Conservation (phyloP, 1,140 invertebrate genomes). For the Drosophila mauritiana region DNA sequence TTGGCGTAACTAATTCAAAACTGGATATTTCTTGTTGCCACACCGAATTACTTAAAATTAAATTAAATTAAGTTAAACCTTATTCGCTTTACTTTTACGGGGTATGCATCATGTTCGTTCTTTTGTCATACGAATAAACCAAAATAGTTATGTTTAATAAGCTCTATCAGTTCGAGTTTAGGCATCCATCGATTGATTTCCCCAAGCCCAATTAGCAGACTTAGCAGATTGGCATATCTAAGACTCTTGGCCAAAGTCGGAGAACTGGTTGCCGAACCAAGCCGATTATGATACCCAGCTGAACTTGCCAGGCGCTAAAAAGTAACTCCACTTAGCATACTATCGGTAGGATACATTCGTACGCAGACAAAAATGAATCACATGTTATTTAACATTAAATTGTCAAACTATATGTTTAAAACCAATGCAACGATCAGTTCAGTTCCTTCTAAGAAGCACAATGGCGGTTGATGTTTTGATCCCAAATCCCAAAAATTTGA, state of each 20-base stretch:
- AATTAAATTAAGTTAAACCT: constrained; percentile 5
- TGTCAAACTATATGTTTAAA: too few relatives aligned
- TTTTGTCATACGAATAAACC: not conserved
- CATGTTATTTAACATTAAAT: not conserved
- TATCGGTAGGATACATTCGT: not conserved
- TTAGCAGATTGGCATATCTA: constrained; percentile 14
- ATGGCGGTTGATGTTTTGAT: too few relatives aligned
- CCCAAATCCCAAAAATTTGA: too few relatives aligned
- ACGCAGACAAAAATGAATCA: not conserved
- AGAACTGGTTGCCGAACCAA: constrained; percentile 32
- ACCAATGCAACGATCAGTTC: too few relatives aligned
- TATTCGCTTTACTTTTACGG: not conserved
- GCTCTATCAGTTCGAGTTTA: not conserved
- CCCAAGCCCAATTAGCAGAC: constrained; percentile 30
- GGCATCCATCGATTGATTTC: constrained; percentile 21
- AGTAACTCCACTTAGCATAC: constrained; percentile 18
- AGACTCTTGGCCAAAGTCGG: constrained; percentile 7
- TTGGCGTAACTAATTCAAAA: constrained; percentile 8
- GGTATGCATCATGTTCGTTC: constrained; percentile 1
- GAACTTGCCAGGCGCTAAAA: constrained; percentile 50
- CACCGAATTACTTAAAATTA: constrained; percentile 25
- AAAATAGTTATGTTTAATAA: not conserved
- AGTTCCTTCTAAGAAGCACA: too few relatives aligned
- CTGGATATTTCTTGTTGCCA: constrained; percentile 2
- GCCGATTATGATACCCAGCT: constrained; percentile 38